These are phyloP conservation scores for Phymatocera aterrima DNA, from an alignment of 2,888 invertebrate genomes.

Conservation along the genomic window DNA sequence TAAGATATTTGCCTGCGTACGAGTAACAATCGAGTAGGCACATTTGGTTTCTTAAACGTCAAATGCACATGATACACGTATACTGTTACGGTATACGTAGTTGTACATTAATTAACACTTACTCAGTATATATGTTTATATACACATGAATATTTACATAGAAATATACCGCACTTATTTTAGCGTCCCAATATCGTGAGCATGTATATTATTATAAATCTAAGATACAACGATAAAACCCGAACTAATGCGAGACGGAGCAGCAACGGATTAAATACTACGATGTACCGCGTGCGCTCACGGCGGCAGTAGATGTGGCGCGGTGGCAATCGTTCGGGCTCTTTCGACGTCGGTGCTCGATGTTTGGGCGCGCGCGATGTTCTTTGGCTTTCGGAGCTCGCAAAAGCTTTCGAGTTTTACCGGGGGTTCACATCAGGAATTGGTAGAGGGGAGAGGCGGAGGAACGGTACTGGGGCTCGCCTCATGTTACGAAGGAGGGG, in stretches of 20 bases:
- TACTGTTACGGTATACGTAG: too few relatives aligned
- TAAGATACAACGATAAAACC: too few relatives aligned
- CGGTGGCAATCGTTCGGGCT: slow-evolving; percentile 15
- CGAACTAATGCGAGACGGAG: background rate
- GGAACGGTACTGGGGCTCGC: slow-evolving; percentile 10
- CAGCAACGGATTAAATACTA: background rate
- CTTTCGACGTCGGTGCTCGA: slow-evolving; percentile 40
- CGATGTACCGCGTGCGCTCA: slow-evolving; percentile 40
- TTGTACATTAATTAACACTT: too few relatives aligned
- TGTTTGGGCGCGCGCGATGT: slow-evolving; percentile 42
- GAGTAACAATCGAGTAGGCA: slow-evolving; percentile 16
- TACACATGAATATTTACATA: too few relatives aligned
- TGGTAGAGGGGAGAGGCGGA: background rate
- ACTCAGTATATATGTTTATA: too few relatives aligned
- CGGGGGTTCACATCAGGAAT: background rate
- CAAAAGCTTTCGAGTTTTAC: slow-evolving; percentile 40
- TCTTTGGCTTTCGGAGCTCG: slow-evolving; percentile 36
- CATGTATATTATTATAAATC: too few relatives aligned
- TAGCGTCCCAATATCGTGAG: too few relatives aligned
- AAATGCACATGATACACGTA: too few relatives aligned
- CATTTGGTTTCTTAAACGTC: background rate
- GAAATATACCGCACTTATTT: background rate
- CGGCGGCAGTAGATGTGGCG: slow-evolving; percentile 39
- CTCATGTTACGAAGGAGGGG: slow-evolving; percentile 13
- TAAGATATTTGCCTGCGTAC: too few relatives aligned